Percentiles rank a stretch among this genome's conserved stretches.
Conservation (phyloP, 2,113 vertebrate genomes). For the Grammomys surdaster region DNA sequence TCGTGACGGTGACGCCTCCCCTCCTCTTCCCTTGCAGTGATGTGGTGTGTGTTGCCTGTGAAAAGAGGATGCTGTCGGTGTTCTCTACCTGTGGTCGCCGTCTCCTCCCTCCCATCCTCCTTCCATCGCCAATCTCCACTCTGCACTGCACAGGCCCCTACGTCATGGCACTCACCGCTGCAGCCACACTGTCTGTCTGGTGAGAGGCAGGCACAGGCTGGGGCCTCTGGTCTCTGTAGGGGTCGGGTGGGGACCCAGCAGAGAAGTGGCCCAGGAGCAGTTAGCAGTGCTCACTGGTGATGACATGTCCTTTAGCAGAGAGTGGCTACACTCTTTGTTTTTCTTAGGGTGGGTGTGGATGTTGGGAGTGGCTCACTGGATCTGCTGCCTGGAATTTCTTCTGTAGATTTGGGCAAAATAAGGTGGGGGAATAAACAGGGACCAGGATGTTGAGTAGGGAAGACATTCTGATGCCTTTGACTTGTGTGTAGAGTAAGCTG, state of each 20-base stretch:
- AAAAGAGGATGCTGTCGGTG: slow-evolving; percentile 94
- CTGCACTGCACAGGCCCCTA: slow-evolving; percentile 95
- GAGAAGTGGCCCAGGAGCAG: neutral
- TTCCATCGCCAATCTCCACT: slow-evolving; percentile 93
- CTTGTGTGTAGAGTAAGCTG: slow-evolving; percentile 18
- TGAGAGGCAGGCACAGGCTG: slow-evolving; percentile 81
- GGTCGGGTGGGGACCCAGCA: neutral
- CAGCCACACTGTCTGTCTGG: slow-evolving; percentile 95
- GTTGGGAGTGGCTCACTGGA: neutral
- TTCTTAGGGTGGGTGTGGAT: neutral
- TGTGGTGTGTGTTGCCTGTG: slow-evolving; percentile 94
- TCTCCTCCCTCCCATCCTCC: slow-evolving; percentile 94
- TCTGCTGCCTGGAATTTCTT: neutral
- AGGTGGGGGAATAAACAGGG: neutral
- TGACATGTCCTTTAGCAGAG: neutral
- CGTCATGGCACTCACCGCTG: slow-evolving; percentile 95
- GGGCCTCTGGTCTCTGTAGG: neutral
- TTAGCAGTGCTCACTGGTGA: neutral
- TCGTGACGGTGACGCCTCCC: neutral
- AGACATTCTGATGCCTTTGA: neutral
- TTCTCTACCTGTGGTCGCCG: slow-evolving; percentile 96
- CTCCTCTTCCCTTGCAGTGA: slow-evolving; percentile 86
- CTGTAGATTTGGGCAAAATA: neutral
- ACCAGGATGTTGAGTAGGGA: neutral
- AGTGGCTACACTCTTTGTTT: neutral